Evolutionary conservation across 2,888 invertebrate species (phyloP), one percentile per base, ranked within the genome.

Genomic region (Phragmatobia fuliginosa): DNA sequence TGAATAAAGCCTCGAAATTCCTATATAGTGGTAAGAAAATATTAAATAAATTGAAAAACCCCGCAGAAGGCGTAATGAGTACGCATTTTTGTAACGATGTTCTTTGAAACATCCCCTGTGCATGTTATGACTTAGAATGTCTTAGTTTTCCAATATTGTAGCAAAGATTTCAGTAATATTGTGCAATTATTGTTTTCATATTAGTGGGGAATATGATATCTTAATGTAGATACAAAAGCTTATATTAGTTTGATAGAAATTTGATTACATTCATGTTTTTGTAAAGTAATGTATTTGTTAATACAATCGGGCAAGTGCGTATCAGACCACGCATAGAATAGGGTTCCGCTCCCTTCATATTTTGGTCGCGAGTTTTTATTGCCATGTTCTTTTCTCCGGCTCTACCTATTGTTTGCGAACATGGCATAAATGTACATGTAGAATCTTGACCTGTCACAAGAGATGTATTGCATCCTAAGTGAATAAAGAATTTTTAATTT

Each of bases 141-240:
- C 33, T 52, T 63, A 49, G 14, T 49, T 32, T 63, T n/a, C 32
- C 33, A 52, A 52, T 64, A 41, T 52, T 64, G 49, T 52, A 52
- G 33, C 16, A 25, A 18, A 32, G 18, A 33, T 33, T 52, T 16
- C 16, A 49, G 49, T 32, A n/a, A 49, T 49, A 49, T 64, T 52
- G 25, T 10, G 45, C 32, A 25, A 64, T 49, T 52, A 18, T 52
- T 33, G n/a, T 14, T 25, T 16, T 33, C 33, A 41, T 41, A 8
- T 38, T 62, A 62, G 41, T 28, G 41, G 41, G 62, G 6, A 62
- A 21, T 41, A 41, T 28, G 7, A 38, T 28, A 62, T 10, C 28
- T 62, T 62, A 25, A 11, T 38, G 8, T 25, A 61, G 7, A 3
- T 25, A 6, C 14, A 1, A 25, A 61, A 61, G n/a, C n/a, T n/a